These are phyloP conservation scores for Emydocephalus ijimae DNA, from an alignment of 2,113 vertebrate genomes.

Conservation along the genomic window DNA sequence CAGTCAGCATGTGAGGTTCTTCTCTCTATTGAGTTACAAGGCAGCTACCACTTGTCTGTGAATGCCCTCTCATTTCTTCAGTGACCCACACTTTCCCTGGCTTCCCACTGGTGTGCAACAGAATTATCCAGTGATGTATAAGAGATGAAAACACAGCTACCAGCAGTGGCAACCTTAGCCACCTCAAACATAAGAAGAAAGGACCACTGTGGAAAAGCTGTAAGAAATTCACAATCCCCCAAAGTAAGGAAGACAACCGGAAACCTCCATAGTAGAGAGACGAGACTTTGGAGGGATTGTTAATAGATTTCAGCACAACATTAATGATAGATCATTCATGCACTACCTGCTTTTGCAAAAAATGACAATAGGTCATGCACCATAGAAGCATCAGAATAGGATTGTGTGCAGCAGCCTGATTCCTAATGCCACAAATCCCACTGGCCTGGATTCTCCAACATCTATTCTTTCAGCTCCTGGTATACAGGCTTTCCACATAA, in stretches of 20 bases:
- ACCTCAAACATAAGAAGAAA: background rate
- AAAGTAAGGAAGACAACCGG: background rate
- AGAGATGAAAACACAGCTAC: background rate
- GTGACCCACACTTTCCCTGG: background rate
- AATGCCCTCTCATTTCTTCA: background rate
- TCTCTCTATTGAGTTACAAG: background rate
- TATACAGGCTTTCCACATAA: background rate
- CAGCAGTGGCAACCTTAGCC: background rate
- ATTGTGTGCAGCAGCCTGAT: background rate
- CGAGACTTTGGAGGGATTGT: background rate
- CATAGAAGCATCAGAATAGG: background rate
- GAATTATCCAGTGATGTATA: background rate
- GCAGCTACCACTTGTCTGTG: background rate
- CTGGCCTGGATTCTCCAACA: background rate
- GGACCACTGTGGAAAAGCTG: background rate
- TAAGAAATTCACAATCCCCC: background rate
- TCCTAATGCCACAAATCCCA: background rate
- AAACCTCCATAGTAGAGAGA: background rate
- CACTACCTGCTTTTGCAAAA: background rate
- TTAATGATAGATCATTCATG: background rate
- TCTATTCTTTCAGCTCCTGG: background rate
- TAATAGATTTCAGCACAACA: background rate
- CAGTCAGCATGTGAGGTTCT: background rate
- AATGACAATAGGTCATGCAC: background rate
- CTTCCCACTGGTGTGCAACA: background rate